Base-by-base conservation (phyloP, 2,888 invertebrate species). In the Danaus chrysippus region DNA sequence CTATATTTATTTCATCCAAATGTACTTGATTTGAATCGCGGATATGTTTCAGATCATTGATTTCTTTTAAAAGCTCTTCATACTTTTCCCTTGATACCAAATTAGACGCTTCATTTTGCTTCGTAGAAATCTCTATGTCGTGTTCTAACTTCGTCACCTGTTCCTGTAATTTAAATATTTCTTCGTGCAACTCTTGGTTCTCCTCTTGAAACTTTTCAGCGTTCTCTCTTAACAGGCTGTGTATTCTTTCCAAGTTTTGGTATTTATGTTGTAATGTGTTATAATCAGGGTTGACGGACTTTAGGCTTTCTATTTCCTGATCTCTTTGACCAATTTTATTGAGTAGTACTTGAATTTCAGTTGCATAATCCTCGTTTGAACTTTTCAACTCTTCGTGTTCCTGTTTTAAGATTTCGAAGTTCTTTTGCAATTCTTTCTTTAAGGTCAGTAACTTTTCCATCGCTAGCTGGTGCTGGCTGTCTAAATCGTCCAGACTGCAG, bases 391-490 rank as follows among this genome's bases (percentile, higher is more conserved):
- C 87, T 66, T 87, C 84, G 56, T 91, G 86, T 66, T 92, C 90
- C 56, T 84, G 81, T 70, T 88, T 91, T 1, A 93, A 71, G 0
- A 83, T 75, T 68, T 87, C 87, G 56, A 92, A 91, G 71, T 92
- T 93, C 11, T 82, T 81, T 65, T 92, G 92, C 54, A 93, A 72
- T 56, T 92, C 92, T 54, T 83, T 89, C 71, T 93, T 93, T 46
- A 93, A 72, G 5, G 87, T 74, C 0, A 93, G 73, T 15, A 93
- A 79, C 73, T 90, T 91, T 67, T 93, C 93, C 82, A 95, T 93
- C 0, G 94, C 95, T 71, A 92, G 84, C 72, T 94, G 93, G 76
- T 96, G 95, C 79, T 96, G 95, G 55, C 82, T 91, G 74, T 96
- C 96, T 70, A 96, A 82, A 75, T 95, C 95, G 71, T 95, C 95